Conservation (phyloP, 2,113 vertebrate genomes). For the Oryzias melastigma region DNA sequence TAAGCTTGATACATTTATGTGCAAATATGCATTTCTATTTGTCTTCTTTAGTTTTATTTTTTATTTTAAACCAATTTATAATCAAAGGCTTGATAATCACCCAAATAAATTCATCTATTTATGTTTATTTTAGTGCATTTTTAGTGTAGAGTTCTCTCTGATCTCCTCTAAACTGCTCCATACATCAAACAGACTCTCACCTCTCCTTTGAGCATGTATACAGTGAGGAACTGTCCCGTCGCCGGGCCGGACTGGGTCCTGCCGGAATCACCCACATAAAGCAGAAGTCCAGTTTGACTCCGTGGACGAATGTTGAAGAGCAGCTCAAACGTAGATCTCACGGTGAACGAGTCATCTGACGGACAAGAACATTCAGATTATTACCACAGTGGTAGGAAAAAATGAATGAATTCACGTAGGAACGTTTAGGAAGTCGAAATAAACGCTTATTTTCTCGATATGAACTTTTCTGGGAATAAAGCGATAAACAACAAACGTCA, state of each 20-base stretch:
- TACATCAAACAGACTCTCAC: conserved; percentile 60
- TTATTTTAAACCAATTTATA: no score
- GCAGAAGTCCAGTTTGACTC: conserved; percentile 78
- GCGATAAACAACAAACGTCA: neutral
- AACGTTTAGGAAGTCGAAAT: neutral
- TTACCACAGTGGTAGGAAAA: neutral
- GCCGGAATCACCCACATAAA: conserved; percentile 77
- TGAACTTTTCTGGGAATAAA: neutral
- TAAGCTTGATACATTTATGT: no score
- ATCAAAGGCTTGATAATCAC: no score
- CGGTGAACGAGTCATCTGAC: conserved; percentile 77
- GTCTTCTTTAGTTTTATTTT: no score
- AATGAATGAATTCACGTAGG: neutral
- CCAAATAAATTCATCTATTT: no score
- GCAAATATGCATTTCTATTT: no score
- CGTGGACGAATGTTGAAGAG: conserved; percentile 83
- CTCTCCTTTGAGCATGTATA: conserved; percentile 86
- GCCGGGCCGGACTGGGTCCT: conserved; percentile 11
- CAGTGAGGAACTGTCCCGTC: conserved; percentile 70
- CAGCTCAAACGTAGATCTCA: conserved; percentile 82
- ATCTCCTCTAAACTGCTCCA: no score
- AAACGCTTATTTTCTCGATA: neutral
- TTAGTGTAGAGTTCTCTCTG: no score
- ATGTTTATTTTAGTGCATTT: no score
- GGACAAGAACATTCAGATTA: conserved; percentile 13